Base-by-base conservation (phyloP, 2,797 vertebrate species). In the Onychomys torridus region DNA sequence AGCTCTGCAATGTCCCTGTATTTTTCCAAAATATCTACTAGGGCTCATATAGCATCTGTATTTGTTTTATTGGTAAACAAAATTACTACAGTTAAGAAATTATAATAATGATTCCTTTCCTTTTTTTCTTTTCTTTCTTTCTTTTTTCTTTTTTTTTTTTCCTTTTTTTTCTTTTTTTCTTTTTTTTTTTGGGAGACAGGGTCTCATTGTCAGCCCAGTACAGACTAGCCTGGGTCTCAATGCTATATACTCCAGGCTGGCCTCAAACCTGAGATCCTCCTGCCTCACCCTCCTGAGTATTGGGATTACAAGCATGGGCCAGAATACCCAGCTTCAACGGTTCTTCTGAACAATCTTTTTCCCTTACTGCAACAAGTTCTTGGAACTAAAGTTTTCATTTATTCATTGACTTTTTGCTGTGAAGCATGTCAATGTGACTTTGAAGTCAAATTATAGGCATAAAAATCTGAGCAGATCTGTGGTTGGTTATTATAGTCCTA, bases 361-460 rank as follows among this genome's bases (percentile, higher is more conserved):
- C 90, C n/a, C 49, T 91, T 84, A 95, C 9, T 76, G n/a, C 95
- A 94, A 92, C 65, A 91, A 95, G 63, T 94, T 96, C 76, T 92
- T 95, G 67, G 83, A 98, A 96, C 83, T 96, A 59, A 95, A 95
- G 73, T 67, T 95, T 96, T 97, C 87, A 94, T 83, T 95, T 91
- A 90, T 55, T 89, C 86, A 86, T n/a, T 55, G 14, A 61, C 61
- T 69, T 69, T 65, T 90, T 79, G 63, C 91, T 96, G 73, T 75
- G 88, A 97, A 95, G 43, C 83, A 95, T 95, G 95, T 89, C 95
- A 96, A 89, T 82, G 43, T 89, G 87, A 90, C 83, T 96, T 34
- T 86, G 81, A 97, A 88, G 87, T 91, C 82, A 93, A 94, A 94
- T 95, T 93, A 95, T 0, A 95, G 79, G 87, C 37, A 81, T 59